Conservation (phyloP, 2,797 vertebrate genomes). For the Myripristis murdjan region DNA sequence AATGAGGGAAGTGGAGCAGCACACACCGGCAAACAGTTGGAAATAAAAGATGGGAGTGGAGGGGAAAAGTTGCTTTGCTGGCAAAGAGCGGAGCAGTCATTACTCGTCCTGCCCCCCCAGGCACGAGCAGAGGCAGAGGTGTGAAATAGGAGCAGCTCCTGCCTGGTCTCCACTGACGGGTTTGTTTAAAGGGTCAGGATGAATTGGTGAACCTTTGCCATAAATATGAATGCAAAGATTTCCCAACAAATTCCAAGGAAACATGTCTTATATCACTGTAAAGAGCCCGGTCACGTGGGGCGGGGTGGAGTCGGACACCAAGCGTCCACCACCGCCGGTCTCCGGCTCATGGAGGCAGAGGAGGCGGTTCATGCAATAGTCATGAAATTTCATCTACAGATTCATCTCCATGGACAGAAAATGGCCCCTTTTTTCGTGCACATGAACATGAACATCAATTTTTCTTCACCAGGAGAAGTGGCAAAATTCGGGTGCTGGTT, state of each 20-base stretch:
- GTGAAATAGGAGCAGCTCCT: conserved; percentile 56
- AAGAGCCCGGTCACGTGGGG: neutral
- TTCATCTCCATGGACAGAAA: too few relatives aligned
- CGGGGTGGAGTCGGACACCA: too few relatives aligned
- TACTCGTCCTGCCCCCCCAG: conserved; percentile 64
- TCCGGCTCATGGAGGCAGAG: too few relatives aligned
- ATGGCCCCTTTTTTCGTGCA: too few relatives aligned
- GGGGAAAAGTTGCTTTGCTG: conserved; percentile 83
- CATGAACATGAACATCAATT: too few relatives aligned
- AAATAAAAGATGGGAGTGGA: conserved; percentile 77
- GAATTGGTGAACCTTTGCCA: conserved; percentile 61
- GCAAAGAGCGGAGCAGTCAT: conserved; percentile 78
- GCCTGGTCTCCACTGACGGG: conserved; percentile 57
- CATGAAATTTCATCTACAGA: too few relatives aligned
- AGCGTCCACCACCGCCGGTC: too few relatives aligned
- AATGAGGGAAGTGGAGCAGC: conserved; percentile 84
- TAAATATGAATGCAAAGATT: conserved; percentile 67
- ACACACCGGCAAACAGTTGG: conserved; percentile 71
- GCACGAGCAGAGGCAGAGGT: conserved; percentile 52
- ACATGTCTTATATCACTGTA: conserved; percentile 9
- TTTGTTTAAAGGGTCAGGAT: conserved; percentile 76
- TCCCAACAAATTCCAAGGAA: conserved; percentile 37
- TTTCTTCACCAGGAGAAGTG: too few relatives aligned
- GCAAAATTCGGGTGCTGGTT: too few relatives aligned
- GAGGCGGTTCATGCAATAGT: too few relatives aligned